phyloP scores from a whole-genome alignment of 1,140 invertebrate genomes.

The Aphelenchoides fujianensis region DNA sequence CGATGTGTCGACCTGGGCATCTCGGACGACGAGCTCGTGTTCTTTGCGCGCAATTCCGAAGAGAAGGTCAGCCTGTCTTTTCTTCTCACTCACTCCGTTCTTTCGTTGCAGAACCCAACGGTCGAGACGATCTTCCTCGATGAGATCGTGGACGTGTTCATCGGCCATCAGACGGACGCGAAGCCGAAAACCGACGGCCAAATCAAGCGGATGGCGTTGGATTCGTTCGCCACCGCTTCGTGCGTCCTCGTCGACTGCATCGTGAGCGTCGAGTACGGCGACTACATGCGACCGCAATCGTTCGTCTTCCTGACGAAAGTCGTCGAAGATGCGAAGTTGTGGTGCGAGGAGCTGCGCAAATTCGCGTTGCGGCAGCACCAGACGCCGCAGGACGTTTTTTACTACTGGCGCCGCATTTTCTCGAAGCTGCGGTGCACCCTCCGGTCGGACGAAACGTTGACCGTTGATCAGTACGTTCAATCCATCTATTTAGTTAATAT shows the following conservation, averaged over 20 bases:
- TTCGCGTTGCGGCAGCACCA: slow-evolving; percentile 26
- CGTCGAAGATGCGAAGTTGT: slow-evolving; percentile 32
- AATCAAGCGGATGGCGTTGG: slow-evolving; percentile 24
- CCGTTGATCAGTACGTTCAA: slow-evolving; percentile 31
- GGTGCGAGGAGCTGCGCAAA: slow-evolving; percentile 33
- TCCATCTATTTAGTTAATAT: slow-evolving; percentile 1
- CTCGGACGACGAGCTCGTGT: slow-evolving; percentile 38
- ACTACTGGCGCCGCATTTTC: slow-evolving; percentile 43
- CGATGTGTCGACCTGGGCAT: slow-evolving; percentile 39
- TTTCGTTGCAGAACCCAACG: slow-evolving; percentile 3
- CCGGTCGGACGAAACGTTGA: slow-evolving; percentile 28
- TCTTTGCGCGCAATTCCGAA: slow-evolving; percentile 24
- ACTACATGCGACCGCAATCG: slow-evolving; percentile 41
- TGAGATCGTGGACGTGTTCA: slow-evolving; percentile 46
- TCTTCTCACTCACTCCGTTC: neutral
- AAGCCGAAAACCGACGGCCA: slow-evolving; percentile 34
- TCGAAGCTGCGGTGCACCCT: slow-evolving; percentile 31
- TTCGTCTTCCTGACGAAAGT: slow-evolving; percentile 45
- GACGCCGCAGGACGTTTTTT: slow-evolving; percentile 40
- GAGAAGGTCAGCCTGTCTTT: slow-evolving; percentile 23
- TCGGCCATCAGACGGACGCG: slow-evolving; percentile 29
- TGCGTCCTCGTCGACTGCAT: slow-evolving; percentile 27
- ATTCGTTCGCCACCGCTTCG: slow-evolving; percentile 21
- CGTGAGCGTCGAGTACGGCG: slow-evolving; percentile 41
- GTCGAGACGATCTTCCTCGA: slow-evolving; percentile 36